Evolutionary conservation across 1,140 invertebrate species (phyloP).

Genomic region (Archivesica marissinica): DNA sequence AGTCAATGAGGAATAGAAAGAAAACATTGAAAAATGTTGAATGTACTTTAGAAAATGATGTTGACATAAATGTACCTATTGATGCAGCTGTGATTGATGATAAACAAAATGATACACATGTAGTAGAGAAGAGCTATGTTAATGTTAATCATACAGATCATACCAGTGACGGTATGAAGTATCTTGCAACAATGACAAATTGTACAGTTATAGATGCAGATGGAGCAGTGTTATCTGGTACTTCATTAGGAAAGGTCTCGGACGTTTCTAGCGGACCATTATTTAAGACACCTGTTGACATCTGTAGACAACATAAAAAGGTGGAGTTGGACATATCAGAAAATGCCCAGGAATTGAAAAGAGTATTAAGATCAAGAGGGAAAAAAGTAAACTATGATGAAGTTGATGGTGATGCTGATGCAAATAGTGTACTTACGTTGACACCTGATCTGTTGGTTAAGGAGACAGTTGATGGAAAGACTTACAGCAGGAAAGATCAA

Average conservation of each 20-base stretch:
- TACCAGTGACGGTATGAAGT: background rate
- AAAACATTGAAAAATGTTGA: background rate
- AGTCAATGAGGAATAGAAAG: background rate
- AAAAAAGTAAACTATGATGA: slow-evolving; percentile 2
- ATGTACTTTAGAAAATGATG: background rate
- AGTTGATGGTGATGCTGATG: background rate
- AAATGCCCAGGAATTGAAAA: background rate
- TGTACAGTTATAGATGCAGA: slow-evolving; percentile 15
- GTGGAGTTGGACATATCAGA: background rate
- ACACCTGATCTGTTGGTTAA: slow-evolving; percentile 22
- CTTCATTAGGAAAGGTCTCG: background rate
- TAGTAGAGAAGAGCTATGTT: background rate
- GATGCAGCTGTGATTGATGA: background rate
- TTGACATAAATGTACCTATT: background rate
- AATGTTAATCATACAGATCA: background rate
- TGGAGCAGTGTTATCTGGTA: background rate
- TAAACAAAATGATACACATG: background rate
- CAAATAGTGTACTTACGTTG: background rate
- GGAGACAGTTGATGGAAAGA: slow-evolving; percentile 1
- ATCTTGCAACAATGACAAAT: too few species aligned
- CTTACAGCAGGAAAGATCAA: slow-evolving; percentile 51
- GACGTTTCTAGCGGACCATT: slow-evolving; percentile 38
- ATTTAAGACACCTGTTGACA: slow-evolving; percentile 36
- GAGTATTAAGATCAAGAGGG: background rate
- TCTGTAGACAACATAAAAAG: too few species aligned